Evolutionary conservation across 35 echinoderm and acorn worm genomes (phyloP).

Genomic region (Ptychodera flava): DNA sequence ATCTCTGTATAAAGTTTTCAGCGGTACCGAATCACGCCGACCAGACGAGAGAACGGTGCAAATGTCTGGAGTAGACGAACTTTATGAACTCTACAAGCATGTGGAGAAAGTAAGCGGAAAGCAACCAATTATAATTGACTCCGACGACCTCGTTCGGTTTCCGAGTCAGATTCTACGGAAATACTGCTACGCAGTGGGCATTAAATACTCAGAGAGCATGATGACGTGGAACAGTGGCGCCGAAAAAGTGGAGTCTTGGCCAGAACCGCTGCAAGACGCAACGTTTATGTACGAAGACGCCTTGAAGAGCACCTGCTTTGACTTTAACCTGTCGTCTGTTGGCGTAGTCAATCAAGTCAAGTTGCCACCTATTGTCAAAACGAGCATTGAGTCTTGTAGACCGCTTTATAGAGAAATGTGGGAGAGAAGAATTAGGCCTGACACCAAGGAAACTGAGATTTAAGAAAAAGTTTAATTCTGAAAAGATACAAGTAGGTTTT

Average conservation of each 20-base stretch:
- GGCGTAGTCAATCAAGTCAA: background rate
- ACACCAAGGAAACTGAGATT: background rate
- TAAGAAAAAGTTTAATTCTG: too few relatives aligned
- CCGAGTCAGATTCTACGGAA: conserved; percentile 29
- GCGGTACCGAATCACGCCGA: background rate
- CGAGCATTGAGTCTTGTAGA: background rate
- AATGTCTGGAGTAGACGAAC: background rate
- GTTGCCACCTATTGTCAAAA: background rate
- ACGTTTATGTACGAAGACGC: background rate
- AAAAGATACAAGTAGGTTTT: too few relatives aligned
- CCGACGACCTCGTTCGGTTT: conserved; percentile 32
- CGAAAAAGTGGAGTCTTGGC: background rate
- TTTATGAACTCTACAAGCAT: background rate
- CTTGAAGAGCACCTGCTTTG: background rate
- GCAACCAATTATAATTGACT: conserved; percentile 26
- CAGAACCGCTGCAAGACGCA: background rate
- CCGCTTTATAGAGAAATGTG: background rate
- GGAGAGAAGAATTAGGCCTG: background rate
- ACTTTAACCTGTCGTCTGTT: background rate
- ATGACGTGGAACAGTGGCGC: conserved; percentile 27
- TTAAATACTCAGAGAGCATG: conserved; percentile 29
- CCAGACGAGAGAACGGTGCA: background rate
- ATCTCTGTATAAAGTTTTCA: conserved; percentile 5
- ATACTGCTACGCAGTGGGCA: conserved; percentile 35
- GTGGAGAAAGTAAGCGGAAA: background rate